Base-by-base conservation (phyloP, 2,888 invertebrate species). In the Saturnia pavonia region DNA sequence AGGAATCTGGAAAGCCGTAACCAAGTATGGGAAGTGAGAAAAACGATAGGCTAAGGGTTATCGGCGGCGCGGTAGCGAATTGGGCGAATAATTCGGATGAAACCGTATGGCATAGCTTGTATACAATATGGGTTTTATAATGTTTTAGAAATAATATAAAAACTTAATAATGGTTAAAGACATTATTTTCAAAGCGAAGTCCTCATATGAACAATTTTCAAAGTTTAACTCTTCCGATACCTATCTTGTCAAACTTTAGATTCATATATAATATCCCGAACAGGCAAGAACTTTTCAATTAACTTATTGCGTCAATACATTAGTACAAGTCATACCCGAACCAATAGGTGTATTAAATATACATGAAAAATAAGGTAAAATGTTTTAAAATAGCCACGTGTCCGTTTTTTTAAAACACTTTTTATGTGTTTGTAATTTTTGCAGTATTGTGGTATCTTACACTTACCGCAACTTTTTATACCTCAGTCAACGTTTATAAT, bases 381-480 rank as follows among this genome's bases (percentile, higher is more conserved):
- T n/a, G 40, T n/a, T 40, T 40, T 65, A 65, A 40, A 60, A n/a
- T n/a, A 19, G 1, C 25, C 12, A 65, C n/a, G 19, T 65, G 12
- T n/a, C n/a, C 16, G 19, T 40, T n/a, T 40, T 65, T 63, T 40
- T 65, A 9, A 2, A 34, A 65, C 19, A 65, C 65, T 65, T 65
- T 65, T 65, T 65, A 65, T 40, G 19, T 11, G 22, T 40, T n/a
- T n/a, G 4, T 27, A 57, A 65, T 65, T n/a, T 40, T 34, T 65
- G 65, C 27, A 65, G n/a, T n/a, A 19, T 40, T 65, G 65, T 40
- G 40, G 34, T 11, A 19, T 65, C 65, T 65, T 25, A 57, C 25
- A 40, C 65, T 65, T 25, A 57, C 25, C 25, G 25, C 25, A 57
- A 65, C 65, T 65, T 65, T 65, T 65, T 63, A 40, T 63, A 63